Evolutionary conservation across 2,888 invertebrate genomes (phyloP).

Genomic region (Andrena bicolor): DNA sequence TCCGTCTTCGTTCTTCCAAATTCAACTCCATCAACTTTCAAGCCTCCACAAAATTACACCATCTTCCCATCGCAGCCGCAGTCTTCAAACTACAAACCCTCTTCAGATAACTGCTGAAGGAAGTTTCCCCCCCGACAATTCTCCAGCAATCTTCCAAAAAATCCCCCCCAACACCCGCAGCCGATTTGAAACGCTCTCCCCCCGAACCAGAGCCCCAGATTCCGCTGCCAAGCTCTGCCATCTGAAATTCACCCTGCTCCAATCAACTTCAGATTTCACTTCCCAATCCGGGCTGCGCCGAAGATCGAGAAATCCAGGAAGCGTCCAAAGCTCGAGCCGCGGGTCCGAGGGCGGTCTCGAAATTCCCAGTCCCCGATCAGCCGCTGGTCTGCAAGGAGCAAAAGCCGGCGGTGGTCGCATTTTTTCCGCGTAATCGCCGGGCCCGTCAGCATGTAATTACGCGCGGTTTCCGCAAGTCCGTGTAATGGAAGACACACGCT

Average conservation of each 20-base stretch:
- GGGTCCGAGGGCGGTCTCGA: background rate
- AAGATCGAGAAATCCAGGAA: background rate
- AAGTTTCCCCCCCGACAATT: background rate
- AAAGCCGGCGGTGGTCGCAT: background rate
- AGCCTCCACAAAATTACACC: background rate
- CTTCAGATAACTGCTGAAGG: background rate
- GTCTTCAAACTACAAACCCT: background rate
- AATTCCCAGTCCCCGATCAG: background rate
- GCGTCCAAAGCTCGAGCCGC: background rate
- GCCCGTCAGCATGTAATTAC: conserved; percentile 11
- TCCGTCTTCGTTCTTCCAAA: background rate
- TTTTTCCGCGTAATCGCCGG: background rate
- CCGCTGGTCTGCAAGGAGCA: background rate
- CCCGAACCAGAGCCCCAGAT: too few species aligned
- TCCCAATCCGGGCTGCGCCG: background rate
- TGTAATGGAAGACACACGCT: conserved; percentile 38
- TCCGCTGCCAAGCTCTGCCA: too few species aligned
- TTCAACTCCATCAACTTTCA: too few species aligned
- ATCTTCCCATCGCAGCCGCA: background rate
- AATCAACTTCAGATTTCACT: background rate
- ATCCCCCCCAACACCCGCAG: too few species aligned
- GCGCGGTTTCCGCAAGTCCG: conserved; percentile 57
- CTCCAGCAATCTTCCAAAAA: too few species aligned
- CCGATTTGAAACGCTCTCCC: too few species aligned
- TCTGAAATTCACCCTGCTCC: background rate